Evolutionary conservation across 2,113 vertebrate genomes (phyloP).

Genomic region (Xiphophorus maculatus): DNA sequence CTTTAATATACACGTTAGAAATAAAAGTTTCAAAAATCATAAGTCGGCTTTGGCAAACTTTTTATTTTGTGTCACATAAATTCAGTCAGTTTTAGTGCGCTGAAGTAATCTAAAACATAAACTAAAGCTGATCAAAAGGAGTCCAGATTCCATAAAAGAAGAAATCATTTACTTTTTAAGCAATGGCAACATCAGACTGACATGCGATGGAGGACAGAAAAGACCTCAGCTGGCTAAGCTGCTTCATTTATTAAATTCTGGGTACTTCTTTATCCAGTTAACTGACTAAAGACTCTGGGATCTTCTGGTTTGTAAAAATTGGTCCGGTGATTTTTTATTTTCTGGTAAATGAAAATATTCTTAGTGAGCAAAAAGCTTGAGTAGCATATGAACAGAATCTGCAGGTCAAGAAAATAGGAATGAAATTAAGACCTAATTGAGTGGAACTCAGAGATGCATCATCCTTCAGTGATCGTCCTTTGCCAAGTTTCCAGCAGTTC

Average conservation of each 20-base stretch:
- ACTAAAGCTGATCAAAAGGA: not conserved
- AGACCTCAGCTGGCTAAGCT: not conserved
- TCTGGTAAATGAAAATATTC: too few species aligned
- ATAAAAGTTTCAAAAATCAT: not conserved
- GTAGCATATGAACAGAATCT: too few species aligned
- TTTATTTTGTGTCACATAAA: not conserved
- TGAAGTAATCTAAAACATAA: not conserved
- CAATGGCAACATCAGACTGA: not conserved
- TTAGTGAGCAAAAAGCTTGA: too few species aligned
- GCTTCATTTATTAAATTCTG: not conserved
- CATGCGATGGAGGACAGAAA: not conserved
- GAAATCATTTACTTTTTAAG: not conserved
- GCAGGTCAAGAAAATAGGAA: too few species aligned
- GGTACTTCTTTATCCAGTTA: too few species aligned
- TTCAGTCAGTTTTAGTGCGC: not conserved
- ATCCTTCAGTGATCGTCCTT: not conserved
- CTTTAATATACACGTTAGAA: not conserved
- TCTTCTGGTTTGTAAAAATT: too few species aligned
- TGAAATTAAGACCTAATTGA: not conserved
- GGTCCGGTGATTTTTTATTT: too few species aligned
- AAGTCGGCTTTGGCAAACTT: too few species aligned
- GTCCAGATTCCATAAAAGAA: not conserved
- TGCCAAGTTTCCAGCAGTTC: not conserved
- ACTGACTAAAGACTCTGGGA: too few species aligned
- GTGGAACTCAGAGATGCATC: not conserved